phyloP scores from a whole-genome alignment of 1,140 invertebrate genomes.

The Pseudachorutes palmiensis region DNA sequence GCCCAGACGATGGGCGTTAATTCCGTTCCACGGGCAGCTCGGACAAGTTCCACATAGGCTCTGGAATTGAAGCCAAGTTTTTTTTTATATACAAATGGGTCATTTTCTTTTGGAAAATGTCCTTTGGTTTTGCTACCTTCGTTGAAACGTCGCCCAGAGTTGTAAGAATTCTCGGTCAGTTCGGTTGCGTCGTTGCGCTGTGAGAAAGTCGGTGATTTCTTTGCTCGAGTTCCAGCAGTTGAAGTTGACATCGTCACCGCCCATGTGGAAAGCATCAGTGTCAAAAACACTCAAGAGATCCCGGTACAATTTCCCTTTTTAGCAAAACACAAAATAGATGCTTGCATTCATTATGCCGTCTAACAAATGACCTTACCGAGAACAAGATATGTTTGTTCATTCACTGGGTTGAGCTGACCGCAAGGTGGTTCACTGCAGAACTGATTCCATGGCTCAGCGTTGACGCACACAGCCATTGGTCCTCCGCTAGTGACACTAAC shows the following conservation, averaged over 20 bases:
- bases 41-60: conserved; percentile 38
- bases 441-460: conserved; percentile 41
- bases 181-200: conserved; percentile 36
- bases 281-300: conserved; percentile 37
- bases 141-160: conserved; percentile 40
- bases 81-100: no score
- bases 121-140: no score
- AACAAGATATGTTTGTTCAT: conserved; percentile 41
- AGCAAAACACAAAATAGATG: background rate
- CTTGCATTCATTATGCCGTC: background rate
- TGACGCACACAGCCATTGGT: conserved; percentile 42
- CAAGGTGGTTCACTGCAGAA: conserved; percentile 40
- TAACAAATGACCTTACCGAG: conserved; percentile 25
- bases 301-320: conserved; percentile 35
- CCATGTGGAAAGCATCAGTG: conserved; percentile 42
- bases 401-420: conserved; percentile 38
- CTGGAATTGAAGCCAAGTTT: no score
- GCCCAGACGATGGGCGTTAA: conserved; percentile 38
- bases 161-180: conserved; percentile 40
- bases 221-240: conserved; percentile 42
- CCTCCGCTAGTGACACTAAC: conserved; percentile 37
- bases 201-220: conserved; percentile 41
- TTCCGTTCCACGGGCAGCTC: conserved; percentile 37
- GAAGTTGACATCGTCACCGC: conserved; percentile 44
- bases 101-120: no score